Evolutionary conservation across 2,797 vertebrate species (phyloP).

Genomic region (Enteromius viviparus): DNA sequence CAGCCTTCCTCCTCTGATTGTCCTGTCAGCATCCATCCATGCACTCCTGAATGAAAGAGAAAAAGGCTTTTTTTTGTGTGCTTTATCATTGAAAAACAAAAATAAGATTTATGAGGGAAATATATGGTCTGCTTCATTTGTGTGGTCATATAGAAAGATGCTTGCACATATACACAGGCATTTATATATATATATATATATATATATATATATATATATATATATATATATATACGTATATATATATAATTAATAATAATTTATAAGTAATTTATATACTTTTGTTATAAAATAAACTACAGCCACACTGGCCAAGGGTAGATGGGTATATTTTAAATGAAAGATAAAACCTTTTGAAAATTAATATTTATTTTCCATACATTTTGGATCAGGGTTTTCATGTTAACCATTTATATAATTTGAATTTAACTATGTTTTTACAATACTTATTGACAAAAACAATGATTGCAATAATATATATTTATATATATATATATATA

Average conservation of each 20-base stretch:
- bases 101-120: not conserved
- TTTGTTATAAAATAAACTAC: slow-evolving; percentile 30
- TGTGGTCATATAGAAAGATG: not conserved
- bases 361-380: too few species aligned
- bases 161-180: not conserved
- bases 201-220: too few species aligned
- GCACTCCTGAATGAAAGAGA: not conserved
- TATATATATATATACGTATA: not conserved
- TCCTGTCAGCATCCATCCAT: not conserved
- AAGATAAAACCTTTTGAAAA: too few species aligned
- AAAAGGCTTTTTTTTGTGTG: not conserved
- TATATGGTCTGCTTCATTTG: not conserved
- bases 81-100: not conserved
- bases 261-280: not conserved
- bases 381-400: not conserved
- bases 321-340: too few species aligned
- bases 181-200: not conserved
- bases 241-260: too few species aligned
- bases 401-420: not conserved
- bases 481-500: too few species aligned
- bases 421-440: not conserved
- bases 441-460: not conserved
- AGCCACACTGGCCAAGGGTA: not conserved
- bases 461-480: not conserved
- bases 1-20: not conserved